Evolutionary conservation across 35 echinoderm and acorn worm genomes (phyloP).

Genomic region (Apostichopus japonicus): DNA sequence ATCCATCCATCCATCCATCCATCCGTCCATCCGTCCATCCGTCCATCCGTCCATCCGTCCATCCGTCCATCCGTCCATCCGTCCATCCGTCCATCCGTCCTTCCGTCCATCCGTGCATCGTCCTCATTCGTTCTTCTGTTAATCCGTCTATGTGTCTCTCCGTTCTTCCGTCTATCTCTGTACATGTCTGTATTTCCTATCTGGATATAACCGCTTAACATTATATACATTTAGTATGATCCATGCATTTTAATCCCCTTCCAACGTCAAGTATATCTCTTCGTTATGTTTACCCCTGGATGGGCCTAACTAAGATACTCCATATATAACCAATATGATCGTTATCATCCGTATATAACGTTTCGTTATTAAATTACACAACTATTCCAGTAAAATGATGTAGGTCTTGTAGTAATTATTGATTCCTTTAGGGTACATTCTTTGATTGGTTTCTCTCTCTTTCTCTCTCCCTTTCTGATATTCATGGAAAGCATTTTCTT

Average conservation of each 20-base stretch:
- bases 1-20: no score
- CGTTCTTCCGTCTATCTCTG: no score
- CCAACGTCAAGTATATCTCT: background rate
- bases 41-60: no score
- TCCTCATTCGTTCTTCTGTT: no score
- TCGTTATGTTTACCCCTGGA: background rate
- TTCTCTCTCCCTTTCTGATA: background rate
- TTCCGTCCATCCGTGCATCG: no score
- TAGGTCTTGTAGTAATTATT: slow-evolving; percentile 26
- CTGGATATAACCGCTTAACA: background rate
- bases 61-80: no score
- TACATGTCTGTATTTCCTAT: no score
- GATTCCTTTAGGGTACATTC: slow-evolving; percentile 33
- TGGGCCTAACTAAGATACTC: background rate
- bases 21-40: no score
- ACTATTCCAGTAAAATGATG: background rate
- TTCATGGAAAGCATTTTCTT: background rate
- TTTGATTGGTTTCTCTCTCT: background rate
- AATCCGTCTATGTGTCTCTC: no score
- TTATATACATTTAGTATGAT: background rate
- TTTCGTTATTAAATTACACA: slow-evolving; percentile 9
- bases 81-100: no score
- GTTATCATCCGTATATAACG: background rate
- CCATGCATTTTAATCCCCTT: background rate
- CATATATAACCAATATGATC: background rate